A percentile compares a stretch with the other conserved stretches of the same genome.
Conservation (phyloP, 1,140 invertebrate genomes). For the Calliphora vicina region DNA sequence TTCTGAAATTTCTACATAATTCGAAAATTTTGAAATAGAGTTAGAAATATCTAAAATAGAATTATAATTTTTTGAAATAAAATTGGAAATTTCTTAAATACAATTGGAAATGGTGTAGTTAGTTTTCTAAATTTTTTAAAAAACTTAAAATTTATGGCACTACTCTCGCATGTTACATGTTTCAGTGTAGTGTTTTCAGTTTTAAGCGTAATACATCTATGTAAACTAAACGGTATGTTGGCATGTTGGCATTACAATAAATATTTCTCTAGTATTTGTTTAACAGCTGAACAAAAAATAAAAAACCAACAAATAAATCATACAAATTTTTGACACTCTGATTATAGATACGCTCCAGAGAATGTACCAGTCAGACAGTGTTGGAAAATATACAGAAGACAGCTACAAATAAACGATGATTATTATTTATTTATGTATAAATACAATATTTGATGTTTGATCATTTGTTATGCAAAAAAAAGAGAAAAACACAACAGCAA, state of each 20-base stretch:
- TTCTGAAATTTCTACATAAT: too few species aligned
- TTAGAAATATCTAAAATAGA: too few species aligned
- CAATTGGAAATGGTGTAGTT: too few species aligned
- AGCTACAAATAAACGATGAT: slow-evolving; percentile 21
- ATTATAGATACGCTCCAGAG: slow-evolving; percentile 21
- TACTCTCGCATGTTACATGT: too few species aligned
- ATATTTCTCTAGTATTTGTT: slow-evolving; percentile 2
- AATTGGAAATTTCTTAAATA: too few species aligned
- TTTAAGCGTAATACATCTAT: background rate
- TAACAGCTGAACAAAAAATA: background rate
- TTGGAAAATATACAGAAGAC: background rate
- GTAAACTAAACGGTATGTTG: slow-evolving; percentile 3
- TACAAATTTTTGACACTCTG: slow-evolving; percentile 19
- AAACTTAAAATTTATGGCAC: too few species aligned
- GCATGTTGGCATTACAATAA: slow-evolving; percentile 12
- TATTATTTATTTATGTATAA: slow-evolving; percentile 29
- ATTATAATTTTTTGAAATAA: too few species aligned
- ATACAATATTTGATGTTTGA: slow-evolving; percentile 23
- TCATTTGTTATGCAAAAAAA: slow-evolving; percentile 22
- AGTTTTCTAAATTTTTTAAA: too few species aligned
- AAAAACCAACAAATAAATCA: slow-evolving; percentile 6
- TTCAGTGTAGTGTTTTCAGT: background rate
- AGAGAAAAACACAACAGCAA: background rate
- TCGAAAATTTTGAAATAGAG: too few species aligned
- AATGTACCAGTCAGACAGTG: background rate